Conservation (phyloP, 2,888 invertebrate genomes). For the Hipparchia semele region DNA sequence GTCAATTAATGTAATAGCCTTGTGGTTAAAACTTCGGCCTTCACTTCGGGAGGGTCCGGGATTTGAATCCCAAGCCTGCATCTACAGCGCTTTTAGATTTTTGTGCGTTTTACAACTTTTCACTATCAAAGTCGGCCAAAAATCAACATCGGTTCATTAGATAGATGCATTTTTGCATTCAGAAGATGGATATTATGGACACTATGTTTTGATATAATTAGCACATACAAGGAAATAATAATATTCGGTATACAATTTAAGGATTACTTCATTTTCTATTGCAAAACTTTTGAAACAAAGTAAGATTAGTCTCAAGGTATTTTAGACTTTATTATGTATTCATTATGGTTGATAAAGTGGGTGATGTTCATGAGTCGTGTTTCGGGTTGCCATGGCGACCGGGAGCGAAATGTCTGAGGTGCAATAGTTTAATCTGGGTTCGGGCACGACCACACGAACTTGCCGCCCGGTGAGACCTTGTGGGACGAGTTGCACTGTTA, state of each 20-base stretch:
- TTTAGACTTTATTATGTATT: slow-evolving; percentile 3
- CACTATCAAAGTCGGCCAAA: too few relatives aligned
- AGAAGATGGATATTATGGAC: too few relatives aligned
- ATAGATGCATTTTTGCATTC: too few relatives aligned
- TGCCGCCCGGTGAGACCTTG: slow-evolving; percentile 66
- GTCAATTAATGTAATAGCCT: background rate
- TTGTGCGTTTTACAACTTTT: too few relatives aligned
- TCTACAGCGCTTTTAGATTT: too few relatives aligned
- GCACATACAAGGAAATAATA: too few relatives aligned
- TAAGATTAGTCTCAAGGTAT: background rate
- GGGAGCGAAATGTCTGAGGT: slow-evolving; percentile 60
- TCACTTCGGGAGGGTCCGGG: too few relatives aligned
- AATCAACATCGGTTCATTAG: too few relatives aligned
- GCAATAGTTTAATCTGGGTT: slow-evolving; percentile 73
- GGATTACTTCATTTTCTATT: slow-evolving; percentile 3
- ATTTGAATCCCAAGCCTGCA: too few relatives aligned
- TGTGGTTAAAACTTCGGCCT: too few relatives aligned
- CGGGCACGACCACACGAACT: slow-evolving; percentile 66
- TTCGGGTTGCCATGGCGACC: slow-evolving; percentile 74
- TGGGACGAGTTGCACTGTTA: slow-evolving; percentile 47
- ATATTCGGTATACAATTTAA: background rate
- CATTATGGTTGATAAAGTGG: slow-evolving; percentile 22
- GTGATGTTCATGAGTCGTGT: slow-evolving; percentile 51
- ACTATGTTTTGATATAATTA: too few relatives aligned
- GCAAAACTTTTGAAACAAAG: background rate